phyloP scores from a whole-genome alignment of 2,113 vertebrate species.

The Crocuta crocuta region DNA sequence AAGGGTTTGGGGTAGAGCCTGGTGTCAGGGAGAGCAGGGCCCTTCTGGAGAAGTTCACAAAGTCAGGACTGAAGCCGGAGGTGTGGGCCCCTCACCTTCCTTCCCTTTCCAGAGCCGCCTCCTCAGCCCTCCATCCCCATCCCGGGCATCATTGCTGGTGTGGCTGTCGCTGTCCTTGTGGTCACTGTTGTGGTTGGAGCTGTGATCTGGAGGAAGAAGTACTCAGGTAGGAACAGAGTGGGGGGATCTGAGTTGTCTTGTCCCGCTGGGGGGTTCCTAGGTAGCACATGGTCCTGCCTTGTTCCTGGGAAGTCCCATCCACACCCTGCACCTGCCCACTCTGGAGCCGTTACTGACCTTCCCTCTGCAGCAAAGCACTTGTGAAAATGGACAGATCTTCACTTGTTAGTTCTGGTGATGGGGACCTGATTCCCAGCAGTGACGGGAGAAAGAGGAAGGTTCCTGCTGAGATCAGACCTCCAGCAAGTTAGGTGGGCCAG shows the following conservation, averaged over 20 bases:
- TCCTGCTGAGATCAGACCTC: not conserved
- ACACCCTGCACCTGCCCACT: not conserved
- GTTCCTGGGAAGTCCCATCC: not conserved
- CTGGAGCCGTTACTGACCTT: not conserved
- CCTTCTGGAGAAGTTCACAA: not conserved
- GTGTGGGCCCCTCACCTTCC: not conserved
- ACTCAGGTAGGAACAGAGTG: not conserved
- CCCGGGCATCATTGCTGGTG: accelerated
- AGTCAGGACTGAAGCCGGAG: not conserved
- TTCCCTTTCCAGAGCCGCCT: not conserved
- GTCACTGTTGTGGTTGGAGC: accelerated
- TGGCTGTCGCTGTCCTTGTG: accelerated
- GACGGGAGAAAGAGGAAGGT: not conserved
- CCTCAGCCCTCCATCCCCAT: accelerated
- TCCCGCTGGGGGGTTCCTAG: not conserved
- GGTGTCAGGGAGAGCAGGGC: not conserved
- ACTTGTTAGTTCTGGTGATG: not conserved
- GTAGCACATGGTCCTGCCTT: no score
- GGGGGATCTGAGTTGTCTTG: not conserved
- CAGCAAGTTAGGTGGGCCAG: not conserved
- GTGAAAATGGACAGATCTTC: not conserved
- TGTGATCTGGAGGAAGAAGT: not conserved
- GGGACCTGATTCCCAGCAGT: not conserved
- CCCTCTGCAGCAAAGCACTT: not conserved
- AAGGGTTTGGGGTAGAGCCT: no score